Base-by-base conservation (phyloP, 2,113 vertebrate genomes). In the Alligator mississippiensis region DNA sequence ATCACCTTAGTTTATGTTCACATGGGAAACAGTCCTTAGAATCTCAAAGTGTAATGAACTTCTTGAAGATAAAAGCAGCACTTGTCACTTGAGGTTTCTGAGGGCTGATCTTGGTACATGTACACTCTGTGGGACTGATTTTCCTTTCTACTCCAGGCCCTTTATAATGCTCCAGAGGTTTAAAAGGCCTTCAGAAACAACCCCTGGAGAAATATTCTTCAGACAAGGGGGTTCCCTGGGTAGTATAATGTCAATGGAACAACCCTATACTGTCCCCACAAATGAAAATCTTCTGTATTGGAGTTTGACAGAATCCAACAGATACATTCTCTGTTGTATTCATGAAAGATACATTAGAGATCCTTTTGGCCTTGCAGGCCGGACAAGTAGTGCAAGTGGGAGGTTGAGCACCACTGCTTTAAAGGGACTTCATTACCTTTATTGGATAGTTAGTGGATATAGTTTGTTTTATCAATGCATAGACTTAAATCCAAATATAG, bases 1-100 rank as follows among this genome's bases (percentile, higher is more conserved):
- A 68, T 82, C 17, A 64, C 90, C 89, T 92, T 95, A 80, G 92
- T 94, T 94, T 80, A 38, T 92, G 17, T 92, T 80, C 64, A 68
- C 92, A 77, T 74, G 68, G 79, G 62, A 64, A 94, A 58, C 90
- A 87, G 60, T 87, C 79, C 94, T 95, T 96, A 91, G 91, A 75
- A 93, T 92, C 87, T 95, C 30, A 5, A 84, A 82, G 92, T 84
- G 81, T 75, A 92, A 94, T 93, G 85, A 19, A 85, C 61, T 93
- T 91, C 80, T 80, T 70, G 54, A 17, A 90, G 80, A 94, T 81
- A 85, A 94, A 84, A 87, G 74, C 93, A 30, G 4, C n/a, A 3
- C 64, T 72, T 72, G 68, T 72, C 11, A 72, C 30, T 22, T 72
- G 21, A 72, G 19, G 21, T 93, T 89, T 90, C 91, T 80, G 80